Conservation (phyloP, 2,113 vertebrate genomes). For the Mus pahari region DNA sequence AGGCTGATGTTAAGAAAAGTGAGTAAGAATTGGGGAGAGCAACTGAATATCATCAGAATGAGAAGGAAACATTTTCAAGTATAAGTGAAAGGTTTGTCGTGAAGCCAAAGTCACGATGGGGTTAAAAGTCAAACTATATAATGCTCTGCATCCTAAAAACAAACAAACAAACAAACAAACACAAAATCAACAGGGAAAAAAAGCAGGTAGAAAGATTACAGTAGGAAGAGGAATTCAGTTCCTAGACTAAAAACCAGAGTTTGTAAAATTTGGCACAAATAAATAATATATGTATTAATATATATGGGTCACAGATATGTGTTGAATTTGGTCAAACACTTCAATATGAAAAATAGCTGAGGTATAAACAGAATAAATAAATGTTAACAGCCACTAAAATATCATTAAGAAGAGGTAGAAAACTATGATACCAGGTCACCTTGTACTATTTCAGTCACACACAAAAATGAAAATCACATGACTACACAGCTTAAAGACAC, state of each 20-base stretch:
- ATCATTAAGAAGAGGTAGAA: background rate
- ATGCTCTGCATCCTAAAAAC: background rate
- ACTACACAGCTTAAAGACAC: background rate
- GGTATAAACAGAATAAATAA: background rate
- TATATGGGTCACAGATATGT: background rate
- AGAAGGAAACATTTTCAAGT: conserved; percentile 18
- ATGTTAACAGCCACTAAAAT: background rate
- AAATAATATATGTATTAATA: background rate
- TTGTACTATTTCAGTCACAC: conserved; percentile 1
- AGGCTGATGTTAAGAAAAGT: conserved; percentile 22
- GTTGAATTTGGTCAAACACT: conserved; percentile 3
- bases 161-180: too few species aligned
- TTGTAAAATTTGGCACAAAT: background rate
- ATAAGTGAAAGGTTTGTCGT: background rate
- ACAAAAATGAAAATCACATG: conserved; percentile 31
- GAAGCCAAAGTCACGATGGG: conserved; percentile 15
- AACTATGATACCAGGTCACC: background rate
- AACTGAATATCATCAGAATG: background rate
- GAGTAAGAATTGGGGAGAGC: background rate
- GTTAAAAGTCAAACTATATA: background rate
- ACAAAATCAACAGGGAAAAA: background rate
- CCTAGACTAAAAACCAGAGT: background rate
- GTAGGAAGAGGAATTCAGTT: background rate
- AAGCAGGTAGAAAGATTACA: background rate
- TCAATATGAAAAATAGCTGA: background rate